Conservation (phyloP, 2,113 vertebrate genomes). For the Hyaena hyaena region DNA sequence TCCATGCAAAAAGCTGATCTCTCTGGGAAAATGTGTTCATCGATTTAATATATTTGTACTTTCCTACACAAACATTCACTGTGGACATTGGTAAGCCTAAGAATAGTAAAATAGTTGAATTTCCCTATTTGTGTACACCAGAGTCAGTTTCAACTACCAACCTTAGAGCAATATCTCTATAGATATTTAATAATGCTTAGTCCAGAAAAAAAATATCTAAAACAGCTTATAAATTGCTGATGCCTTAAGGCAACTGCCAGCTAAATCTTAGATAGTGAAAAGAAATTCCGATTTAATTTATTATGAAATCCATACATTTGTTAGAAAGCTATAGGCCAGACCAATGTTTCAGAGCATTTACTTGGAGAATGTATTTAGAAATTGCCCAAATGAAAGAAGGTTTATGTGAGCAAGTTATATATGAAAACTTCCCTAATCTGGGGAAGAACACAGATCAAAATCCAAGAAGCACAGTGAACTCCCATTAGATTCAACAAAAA, state of each 20-base stretch:
- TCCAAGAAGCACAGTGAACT: no score
- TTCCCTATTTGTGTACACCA: background rate
- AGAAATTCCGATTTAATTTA: constrained; percentile 30
- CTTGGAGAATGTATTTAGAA: constrained; percentile 42
- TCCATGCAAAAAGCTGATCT: constrained; percentile 26
- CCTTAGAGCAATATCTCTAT: background rate
- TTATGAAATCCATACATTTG: constrained; percentile 42
- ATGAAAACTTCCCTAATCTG: no score
- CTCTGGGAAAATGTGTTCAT: background rate
- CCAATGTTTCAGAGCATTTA: constrained; percentile 22
- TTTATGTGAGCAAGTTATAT: no score
- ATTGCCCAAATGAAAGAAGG: background rate
- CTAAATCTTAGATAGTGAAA: constrained; percentile 55
- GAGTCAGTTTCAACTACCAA: background rate
- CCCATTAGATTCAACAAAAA: no score
- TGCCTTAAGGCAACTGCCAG: constrained; percentile 5
- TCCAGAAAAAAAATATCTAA: background rate
- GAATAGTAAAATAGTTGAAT: constrained; percentile 36
- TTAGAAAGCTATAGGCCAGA: background rate
- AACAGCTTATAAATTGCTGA: background rate
- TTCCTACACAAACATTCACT: background rate
- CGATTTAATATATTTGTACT: constrained; percentile 18
- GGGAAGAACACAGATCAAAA: no score
- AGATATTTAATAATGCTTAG: constrained; percentile 51
- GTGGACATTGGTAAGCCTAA: background rate